Conservation (phyloP, 92 coral and sea anemone genomes). For the Metridium senile region DNA sequence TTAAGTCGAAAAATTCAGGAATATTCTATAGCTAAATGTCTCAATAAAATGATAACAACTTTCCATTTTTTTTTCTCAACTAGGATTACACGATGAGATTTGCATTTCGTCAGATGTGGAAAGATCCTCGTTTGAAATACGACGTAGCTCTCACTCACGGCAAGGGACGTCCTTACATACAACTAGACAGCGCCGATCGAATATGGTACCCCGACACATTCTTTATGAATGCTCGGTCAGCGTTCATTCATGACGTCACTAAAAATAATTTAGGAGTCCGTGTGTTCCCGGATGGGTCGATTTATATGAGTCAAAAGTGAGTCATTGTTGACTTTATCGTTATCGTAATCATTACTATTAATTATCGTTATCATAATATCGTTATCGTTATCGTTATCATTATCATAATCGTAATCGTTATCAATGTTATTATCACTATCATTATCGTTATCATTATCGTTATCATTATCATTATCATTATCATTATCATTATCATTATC, state of each 20-base stretch:
- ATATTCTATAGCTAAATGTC: too few relatives aligned
- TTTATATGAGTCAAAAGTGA: slow-evolving; percentile 51
- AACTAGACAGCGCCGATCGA: slow-evolving; percentile 53
- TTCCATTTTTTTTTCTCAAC: too few relatives aligned
- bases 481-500: neutral
- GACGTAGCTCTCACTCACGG: slow-evolving; percentile 35
- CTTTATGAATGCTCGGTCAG: slow-evolving; percentile 70
- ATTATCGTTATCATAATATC: neutral
- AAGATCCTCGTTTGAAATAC: slow-evolving; percentile 65
- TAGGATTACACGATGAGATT: slow-evolving; percentile 78
- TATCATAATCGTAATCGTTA: neutral
- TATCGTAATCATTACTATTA: neutral
- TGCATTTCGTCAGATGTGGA: slow-evolving; percentile 74
- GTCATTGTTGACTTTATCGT: neutral
- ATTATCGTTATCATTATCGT: neutral
- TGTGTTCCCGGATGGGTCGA: slow-evolving; percentile 51
- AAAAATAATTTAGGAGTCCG: slow-evolving; percentile 58
- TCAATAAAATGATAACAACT: too few relatives aligned
- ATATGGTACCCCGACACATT: slow-evolving; percentile 79
- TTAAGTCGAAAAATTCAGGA: too few relatives aligned
- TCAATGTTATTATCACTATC: neutral
- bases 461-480: neutral
- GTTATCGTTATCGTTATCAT: neutral
- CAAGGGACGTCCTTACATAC: slow-evolving; percentile 44
- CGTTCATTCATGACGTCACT: slow-evolving; percentile 53